Evolutionary conservation across 2,113 vertebrate genomes (phyloP), one percentile per base, ranked within the genome.

Genomic region (Melanerpes aurifrons): DNA sequence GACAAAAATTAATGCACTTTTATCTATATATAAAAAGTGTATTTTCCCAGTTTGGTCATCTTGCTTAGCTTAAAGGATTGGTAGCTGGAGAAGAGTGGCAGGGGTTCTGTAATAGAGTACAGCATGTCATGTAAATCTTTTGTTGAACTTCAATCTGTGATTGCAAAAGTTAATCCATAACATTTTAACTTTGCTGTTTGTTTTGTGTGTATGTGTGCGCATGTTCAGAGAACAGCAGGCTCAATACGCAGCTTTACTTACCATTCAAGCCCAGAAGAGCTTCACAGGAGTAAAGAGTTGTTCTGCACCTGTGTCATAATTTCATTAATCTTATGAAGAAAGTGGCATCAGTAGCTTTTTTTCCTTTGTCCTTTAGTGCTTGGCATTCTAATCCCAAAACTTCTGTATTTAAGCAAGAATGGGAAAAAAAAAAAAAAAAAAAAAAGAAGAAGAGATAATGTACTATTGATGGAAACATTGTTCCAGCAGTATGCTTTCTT

Each of bases 161-260:
- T 57, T 92, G 43, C 21, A 82, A 57, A 67, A 53, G 18, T 79
- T 87, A 53, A 82, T 86, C 25, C 59, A 79, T 91, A 89, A 80
- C 10, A 20, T 80, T 93, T 92, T 93, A 92, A 86, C 81, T 86
- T 91, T 40, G 12, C 22, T 87, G 5, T 92, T 86, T 93, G 59
- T 92, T 82, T 7, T 89, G 8, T 86, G n/a, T 85, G 43, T 83
- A 40, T 10, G 13, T 5, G 12, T 78, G 19, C 25, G 10, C 29
- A 24, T 21, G 10, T 82, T 90, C 19, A 47, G 37, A 76, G 63
- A 89, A 61, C 86, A 82, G 63, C 67, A 85, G 71, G 91, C 91
- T 95, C 9, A 7, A 85, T 77, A 70, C 75, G 31, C 53, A 88
- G 26, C 28, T 86, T 87, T 80, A 53, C 71, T 1, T 89, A 28